phyloP scores from a whole-genome alignment of 2,888 invertebrate genomes.

The Drosophila longiperda region DNA sequence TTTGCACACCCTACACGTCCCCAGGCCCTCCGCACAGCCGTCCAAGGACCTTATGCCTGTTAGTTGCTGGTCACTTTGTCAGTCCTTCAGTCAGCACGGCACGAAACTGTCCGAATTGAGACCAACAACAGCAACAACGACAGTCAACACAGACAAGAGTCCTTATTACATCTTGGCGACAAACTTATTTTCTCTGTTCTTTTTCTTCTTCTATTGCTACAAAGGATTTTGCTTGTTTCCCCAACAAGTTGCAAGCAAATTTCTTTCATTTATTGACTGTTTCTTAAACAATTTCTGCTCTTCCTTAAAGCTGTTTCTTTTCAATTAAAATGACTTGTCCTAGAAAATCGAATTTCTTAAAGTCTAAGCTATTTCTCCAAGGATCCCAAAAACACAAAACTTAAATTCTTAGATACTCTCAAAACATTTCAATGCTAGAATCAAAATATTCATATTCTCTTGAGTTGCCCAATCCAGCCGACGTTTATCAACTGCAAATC shows the following conservation, averaged over 20 bases:
- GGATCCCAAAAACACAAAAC: not conserved
- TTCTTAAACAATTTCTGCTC: constrained; percentile 11
- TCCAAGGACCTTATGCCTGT: constrained; percentile 25
- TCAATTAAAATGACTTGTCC: constrained; percentile 18
- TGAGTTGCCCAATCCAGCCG: not conserved
- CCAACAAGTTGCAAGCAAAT: constrained; percentile 61
- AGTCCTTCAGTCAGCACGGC: constrained; percentile 41
- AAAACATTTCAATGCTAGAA: not conserved
- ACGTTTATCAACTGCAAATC: constrained; percentile 30
- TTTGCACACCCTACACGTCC: not conserved
- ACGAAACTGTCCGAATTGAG: constrained; percentile 32
- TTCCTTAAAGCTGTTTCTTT: constrained; percentile 4
- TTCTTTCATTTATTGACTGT: constrained; percentile 44
- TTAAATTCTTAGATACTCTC: not conserved
- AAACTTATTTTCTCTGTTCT: constrained; percentile 59
- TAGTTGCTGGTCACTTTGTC: constrained; percentile 74
- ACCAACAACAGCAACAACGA: constrained; percentile 37
- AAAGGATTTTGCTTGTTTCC: constrained; percentile 69
- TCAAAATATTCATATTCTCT: constrained; percentile 12
- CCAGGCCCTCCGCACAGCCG: not conserved
- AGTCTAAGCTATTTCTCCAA: not conserved
- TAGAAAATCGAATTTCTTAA: not conserved
- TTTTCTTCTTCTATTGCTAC: constrained; percentile 11
- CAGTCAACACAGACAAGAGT: constrained; percentile 43
- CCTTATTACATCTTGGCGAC: constrained; percentile 78